Conservation (phyloP, 2,797 vertebrate genomes). For the Melanotaenia boesemani region DNA sequence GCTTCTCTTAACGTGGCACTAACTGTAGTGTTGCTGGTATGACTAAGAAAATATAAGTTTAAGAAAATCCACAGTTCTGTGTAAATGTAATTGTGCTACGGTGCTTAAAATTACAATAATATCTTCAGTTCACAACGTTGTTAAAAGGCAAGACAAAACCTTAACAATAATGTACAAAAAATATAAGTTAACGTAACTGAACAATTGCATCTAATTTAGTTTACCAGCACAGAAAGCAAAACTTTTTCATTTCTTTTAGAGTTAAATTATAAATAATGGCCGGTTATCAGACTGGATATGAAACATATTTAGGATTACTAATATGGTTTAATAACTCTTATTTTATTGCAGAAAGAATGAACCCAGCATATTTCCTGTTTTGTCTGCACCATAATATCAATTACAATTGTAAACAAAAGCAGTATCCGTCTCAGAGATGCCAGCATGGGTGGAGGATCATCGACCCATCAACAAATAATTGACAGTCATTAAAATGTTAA, state of each 20-base stretch:
- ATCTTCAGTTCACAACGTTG: neutral
- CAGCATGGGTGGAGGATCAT: no score
- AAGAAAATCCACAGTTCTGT: neutral
- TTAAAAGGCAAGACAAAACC: no score
- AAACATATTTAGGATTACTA: neutral
- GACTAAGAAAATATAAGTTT: neutral
- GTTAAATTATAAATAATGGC: neutral
- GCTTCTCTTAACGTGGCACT: conserved; percentile 18
- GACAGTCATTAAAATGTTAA: no score
- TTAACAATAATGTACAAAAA: no score
- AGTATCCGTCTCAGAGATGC: no score
- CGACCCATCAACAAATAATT: no score
- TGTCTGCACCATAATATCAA: neutral
- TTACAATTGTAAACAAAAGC: no score
- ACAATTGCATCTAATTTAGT: no score
- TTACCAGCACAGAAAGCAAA: no score
- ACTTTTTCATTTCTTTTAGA: neutral
- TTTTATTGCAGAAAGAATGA: neutral
- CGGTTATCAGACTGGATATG: neutral
- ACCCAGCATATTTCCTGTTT: neutral
- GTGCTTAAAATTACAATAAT: neutral
- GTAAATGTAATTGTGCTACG: neutral
- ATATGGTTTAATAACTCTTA: neutral
- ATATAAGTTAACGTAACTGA: no score
- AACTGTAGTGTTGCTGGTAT: neutral